These are phyloP conservation scores for Proteles cristata DNA, from an alignment of 2,113 vertebrate species.

Conservation along the genomic window DNA sequence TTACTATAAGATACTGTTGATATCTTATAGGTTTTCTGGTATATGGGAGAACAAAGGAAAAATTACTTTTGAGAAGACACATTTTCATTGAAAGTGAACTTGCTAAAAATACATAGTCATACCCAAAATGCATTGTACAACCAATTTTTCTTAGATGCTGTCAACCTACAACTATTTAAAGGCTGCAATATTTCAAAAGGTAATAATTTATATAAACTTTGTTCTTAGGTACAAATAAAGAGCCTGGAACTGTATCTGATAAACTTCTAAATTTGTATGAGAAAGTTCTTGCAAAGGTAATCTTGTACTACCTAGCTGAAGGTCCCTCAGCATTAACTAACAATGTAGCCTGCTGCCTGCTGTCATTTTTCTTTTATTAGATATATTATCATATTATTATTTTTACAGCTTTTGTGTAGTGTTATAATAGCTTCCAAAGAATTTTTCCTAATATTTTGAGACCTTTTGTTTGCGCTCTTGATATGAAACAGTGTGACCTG, in stretches of 20 bases:
- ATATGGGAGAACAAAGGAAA: background rate
- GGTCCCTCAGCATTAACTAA: background rate
- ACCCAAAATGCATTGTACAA: background rate
- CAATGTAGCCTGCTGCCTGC: background rate
- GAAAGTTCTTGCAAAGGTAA: constrained; percentile 28
- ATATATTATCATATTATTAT: background rate
- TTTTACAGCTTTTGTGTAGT: constrained; percentile 2
- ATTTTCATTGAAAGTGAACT: constrained; percentile 14
- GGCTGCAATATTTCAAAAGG: constrained; percentile 34
- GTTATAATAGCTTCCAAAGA: constrained; percentile 51
- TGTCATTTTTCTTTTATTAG: constrained; percentile 4
- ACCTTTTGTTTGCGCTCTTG: constrained; percentile 50
- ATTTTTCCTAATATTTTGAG: constrained; percentile 66
- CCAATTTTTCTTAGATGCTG: background rate
- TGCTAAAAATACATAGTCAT: constrained; percentile 28
- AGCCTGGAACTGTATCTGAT: background rate
- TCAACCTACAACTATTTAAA: background rate
- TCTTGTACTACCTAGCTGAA: background rate
- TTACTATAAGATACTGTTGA: background rate
- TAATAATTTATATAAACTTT: constrained; percentile 28
- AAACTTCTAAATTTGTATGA: constrained; percentile 13
- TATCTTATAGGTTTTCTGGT: background rate
- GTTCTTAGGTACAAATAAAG: constrained; percentile 18
- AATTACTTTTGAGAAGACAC: background rate
- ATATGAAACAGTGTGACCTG: constrained; percentile 6